A percentile compares a stretch with the other conserved stretches of the same genome.
phyloP scores from a whole-genome alignment of 2,888 invertebrate species.

The Papilio elwesi region DNA sequence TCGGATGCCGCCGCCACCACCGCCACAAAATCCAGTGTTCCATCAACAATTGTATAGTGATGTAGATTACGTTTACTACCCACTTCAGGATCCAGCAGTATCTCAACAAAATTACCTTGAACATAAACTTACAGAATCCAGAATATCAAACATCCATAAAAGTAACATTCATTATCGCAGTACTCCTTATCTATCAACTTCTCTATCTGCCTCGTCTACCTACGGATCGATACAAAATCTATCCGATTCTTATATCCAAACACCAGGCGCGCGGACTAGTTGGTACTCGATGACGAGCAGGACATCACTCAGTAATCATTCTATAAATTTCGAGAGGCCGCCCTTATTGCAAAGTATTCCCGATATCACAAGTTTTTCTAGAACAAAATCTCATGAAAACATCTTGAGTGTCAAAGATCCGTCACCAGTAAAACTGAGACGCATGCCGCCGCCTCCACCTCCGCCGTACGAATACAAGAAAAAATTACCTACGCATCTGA shows the following conservation, averaged over 20 bases:
- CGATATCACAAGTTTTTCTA: conserved; percentile 82
- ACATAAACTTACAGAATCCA: conserved; percentile 91
- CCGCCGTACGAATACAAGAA: conserved; percentile 81
- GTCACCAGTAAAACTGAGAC: conserved; percentile 77
- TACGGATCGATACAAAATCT: conserved; percentile 93
- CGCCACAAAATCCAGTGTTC: conserved; percentile 93
- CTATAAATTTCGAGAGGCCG: conserved; percentile 87
- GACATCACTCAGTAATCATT: conserved; percentile 85
- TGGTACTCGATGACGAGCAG: conserved; percentile 86
- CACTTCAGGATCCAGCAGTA: conserved; percentile 93
- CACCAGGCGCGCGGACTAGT: conserved; percentile 83
- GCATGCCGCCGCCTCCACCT: conserved; percentile 83
- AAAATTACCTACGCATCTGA: conserved; percentile 83
- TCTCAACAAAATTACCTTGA: conserved; percentile 96
- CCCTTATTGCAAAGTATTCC: conserved; percentile 85
- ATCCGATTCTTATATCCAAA: conserved; percentile 89
- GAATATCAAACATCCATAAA: conserved; percentile 86
- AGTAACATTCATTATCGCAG: conserved; percentile 91
- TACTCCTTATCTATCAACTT: conserved; percentile 90
- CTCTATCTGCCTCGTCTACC: conserved; percentile 86
- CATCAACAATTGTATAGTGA: conserved; percentile 95
- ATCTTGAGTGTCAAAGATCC: conserved; percentile 86
- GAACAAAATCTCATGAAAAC: conserved; percentile 92
- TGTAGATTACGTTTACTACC: conserved; percentile 96
- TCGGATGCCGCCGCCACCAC: conserved; percentile 87